Percentiles rank a stretch among this genome's conserved stretches.
Evolutionary conservation across 2,797 vertebrate genomes (phyloP).

Genomic region (Cryptoblepharus egeriae): DNA sequence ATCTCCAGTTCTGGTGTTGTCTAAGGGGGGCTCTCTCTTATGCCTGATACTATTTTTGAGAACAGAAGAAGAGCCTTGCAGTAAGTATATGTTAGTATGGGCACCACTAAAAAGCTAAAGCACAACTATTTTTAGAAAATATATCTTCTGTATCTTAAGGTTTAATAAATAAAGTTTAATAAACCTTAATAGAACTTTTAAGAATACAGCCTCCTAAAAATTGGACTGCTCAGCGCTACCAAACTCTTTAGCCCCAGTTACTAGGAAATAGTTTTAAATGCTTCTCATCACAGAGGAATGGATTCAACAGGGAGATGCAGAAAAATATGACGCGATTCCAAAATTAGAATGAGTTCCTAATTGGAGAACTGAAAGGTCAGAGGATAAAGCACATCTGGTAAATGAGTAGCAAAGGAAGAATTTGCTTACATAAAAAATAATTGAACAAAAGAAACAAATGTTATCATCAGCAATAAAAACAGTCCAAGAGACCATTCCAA

Average conservation of each 20-base stretch:
- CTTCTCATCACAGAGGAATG: not conserved
- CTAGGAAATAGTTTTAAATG: not conserved
- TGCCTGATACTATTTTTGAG: too few relatives aligned
- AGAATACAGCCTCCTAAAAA: too few relatives aligned
- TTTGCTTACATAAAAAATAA: constrained; percentile 57
- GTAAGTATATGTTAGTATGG: too few relatives aligned
- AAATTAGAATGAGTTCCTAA: constrained; percentile 50
- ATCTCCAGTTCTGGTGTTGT: too few relatives aligned
- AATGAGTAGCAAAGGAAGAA: constrained; percentile 59
- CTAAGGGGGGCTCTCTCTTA: too few relatives aligned
- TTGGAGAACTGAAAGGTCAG: constrained; percentile 56
- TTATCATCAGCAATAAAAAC: constrained; percentile 40
- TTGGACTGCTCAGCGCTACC: not conserved
- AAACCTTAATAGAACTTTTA: too few relatives aligned
- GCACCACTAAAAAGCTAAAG: too few relatives aligned
- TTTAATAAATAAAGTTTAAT: not conserved
- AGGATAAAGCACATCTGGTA: constrained; percentile 60
- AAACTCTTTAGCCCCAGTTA: not conserved
- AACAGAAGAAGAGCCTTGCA: too few relatives aligned
- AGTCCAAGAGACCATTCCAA: not conserved
- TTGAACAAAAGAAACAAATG: constrained; percentile 50
- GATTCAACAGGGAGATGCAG: constrained; percentile 24
- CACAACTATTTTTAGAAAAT: too few relatives aligned
- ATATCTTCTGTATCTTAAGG: too few relatives aligned
- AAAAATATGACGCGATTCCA: constrained; percentile 40